These are phyloP conservation scores for Hycleus cichorii DNA, from an alignment of 1,140 invertebrate species.

Conservation along the genomic window DNA sequence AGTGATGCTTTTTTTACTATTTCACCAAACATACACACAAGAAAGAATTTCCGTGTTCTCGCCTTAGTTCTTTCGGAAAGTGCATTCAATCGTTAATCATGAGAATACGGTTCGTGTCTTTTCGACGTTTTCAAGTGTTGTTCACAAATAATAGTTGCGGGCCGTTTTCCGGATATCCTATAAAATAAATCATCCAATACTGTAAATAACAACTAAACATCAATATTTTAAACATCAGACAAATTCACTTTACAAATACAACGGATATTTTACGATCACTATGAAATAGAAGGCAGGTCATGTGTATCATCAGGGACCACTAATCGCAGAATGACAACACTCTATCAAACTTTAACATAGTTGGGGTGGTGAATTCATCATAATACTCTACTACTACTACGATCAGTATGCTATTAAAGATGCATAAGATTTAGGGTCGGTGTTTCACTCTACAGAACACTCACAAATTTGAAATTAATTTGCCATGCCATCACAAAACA, in stretches of 20 bases:
- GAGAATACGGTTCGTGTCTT: conserved; percentile 32
- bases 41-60: conserved; percentile 39
- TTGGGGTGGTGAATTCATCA: conserved; percentile 17
- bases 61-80: conserved; percentile 31
- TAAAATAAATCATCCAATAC: neutral
- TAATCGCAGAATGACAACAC: conserved; percentile 23
- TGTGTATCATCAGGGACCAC: conserved; percentile 17
- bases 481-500: neutral
- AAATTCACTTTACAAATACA: no score
- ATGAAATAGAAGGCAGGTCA: no score
- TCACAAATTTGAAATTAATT: no score
- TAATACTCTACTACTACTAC: neutral
- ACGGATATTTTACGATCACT: no score
- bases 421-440: conserved; percentile 4
- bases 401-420: conserved; percentile 8
- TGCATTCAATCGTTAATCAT: conserved; percentile 41
- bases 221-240: no score
- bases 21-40: conserved; percentile 15
- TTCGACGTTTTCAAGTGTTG: conserved; percentile 20
- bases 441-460: no score
- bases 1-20: conserved; percentile 33
- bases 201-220: neutral
- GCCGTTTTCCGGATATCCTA: conserved; percentile 3
- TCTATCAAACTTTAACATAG: conserved; percentile 21
- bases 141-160: conserved; percentile 23